Evolutionary conservation across 2,113 vertebrate species (phyloP).

Genomic region (Chamaea fasciata): DNA sequence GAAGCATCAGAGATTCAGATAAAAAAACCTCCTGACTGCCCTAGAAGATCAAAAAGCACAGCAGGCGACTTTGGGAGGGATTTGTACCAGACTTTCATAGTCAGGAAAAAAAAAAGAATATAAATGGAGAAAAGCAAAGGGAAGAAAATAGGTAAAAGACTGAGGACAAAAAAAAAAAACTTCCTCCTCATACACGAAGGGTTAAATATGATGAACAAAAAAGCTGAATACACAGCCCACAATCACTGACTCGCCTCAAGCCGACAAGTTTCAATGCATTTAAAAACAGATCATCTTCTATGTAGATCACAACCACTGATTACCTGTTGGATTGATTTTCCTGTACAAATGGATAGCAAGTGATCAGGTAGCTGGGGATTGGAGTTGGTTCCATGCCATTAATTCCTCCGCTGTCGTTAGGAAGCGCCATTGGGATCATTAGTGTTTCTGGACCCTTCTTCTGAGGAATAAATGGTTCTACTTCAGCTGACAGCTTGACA

Average conservation of each 20-base stretch:
- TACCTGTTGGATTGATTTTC: conserved; percentile 97
- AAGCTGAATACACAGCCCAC: not conserved
- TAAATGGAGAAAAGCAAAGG: not conserved
- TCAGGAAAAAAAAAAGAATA: not conserved
- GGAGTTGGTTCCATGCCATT: conserved; percentile 85
- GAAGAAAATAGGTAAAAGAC: not conserved
- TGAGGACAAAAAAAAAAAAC: not conserved
- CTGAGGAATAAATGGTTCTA: conserved; percentile 97
- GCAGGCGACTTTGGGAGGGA: not conserved
- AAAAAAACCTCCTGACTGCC: not conserved
- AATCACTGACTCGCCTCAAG: not conserved
- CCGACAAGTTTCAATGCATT: not conserved
- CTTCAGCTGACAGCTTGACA: conserved; percentile 96
- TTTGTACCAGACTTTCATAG: not conserved
- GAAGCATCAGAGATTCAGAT: not conserved
- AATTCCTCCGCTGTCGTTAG: conserved; percentile 79
- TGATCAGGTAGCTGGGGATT: conserved; percentile 97
- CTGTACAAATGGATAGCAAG: conserved; percentile 97
- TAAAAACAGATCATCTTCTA: not conserved
- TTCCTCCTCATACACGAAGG: not conserved
- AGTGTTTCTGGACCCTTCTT: conserved; percentile 91
- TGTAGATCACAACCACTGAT: not conserved
- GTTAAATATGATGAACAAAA: not conserved
- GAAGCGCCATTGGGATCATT: conserved; percentile 88
- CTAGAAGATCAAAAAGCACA: not conserved